These are phyloP conservation scores for Plestiodon gilberti DNA, from an alignment of 2,113 vertebrate genomes.

Conservation along the genomic window DNA sequence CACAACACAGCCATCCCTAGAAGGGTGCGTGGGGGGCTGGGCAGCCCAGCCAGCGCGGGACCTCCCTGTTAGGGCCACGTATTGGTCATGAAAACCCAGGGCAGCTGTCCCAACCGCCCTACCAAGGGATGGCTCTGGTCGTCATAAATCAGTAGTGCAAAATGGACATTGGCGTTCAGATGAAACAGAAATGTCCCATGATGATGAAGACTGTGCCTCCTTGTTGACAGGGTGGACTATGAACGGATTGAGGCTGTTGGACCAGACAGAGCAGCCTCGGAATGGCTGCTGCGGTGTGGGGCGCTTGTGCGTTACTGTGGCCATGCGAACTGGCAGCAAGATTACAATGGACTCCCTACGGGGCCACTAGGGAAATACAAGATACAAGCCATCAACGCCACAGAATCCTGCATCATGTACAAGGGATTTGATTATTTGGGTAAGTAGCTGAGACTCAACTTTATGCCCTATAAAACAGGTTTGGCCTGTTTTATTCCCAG, in stretches of 20 bases:
- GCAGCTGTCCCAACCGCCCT: too few relatives aligned
- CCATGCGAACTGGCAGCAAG: slow-evolving; percentile 88
- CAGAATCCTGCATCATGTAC: slow-evolving; percentile 95
- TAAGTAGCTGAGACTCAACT: slow-evolving; percentile 52
- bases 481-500: neutral
- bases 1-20: too few relatives aligned
- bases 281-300: slow-evolving; percentile 95
- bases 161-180: too few relatives aligned
- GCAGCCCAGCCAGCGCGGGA: too few relatives aligned
- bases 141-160: too few relatives aligned
- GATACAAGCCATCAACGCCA: slow-evolving; percentile 92
- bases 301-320: slow-evolving; percentile 87
- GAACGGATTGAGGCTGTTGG: slow-evolving; percentile 88
- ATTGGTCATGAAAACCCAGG: too few relatives aligned
- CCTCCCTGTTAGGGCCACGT: too few relatives aligned
- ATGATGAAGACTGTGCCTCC: neutral
- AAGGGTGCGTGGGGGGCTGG: too few relatives aligned
- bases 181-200: too few relatives aligned
- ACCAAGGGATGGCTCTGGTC: too few relatives aligned
- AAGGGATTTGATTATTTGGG: slow-evolving; percentile 92
- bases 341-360: slow-evolving; percentile 91
- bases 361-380: slow-evolving; percentile 85
- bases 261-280: slow-evolving; percentile 90
- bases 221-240: slow-evolving; percentile 85
- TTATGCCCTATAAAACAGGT: neutral